Evolutionary conservation across 2,797 vertebrate species (phyloP), one percentile per base, ranked within the genome.

Genomic region (Euthynnus affinis): DNA sequence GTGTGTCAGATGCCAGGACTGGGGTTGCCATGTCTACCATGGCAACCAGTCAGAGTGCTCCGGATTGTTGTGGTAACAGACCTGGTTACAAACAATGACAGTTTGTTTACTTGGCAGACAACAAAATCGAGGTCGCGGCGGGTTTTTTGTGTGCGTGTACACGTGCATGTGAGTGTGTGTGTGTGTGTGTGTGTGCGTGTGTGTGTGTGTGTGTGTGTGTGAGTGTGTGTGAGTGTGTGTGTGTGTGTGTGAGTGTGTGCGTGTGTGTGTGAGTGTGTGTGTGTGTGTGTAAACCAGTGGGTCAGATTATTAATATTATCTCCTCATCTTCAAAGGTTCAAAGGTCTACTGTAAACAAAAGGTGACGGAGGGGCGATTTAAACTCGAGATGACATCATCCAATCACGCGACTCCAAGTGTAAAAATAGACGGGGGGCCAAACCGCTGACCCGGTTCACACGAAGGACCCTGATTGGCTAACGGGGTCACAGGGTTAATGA

Each of bases 71-170:
- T 85, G 6, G 89, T 62, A 83, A 90, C 89, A 49, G 62, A 71
- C n/a, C 2, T 7, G 10, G 27, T 62, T 42, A 74, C 55, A 71
- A 76, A 91, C 90, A 91, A 90, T 80, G 81, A 59, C 59, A 46
- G 85, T 80, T 86, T 92, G 87, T 90, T 86, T 87, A 89, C 70
- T 75, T 72, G 87, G 52, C 74, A 64, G 37, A 77, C 29, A 55
- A 65, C 71, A 53, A 46, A 77, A 85, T 82, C 3, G 25, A 71
- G 81, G 77, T 83, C 85, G 78, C 1, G 0, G n/a, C 73, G 27
- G 62, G 57, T 65, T 0, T n/a, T 77, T 20, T 66, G 52, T 65
- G 40, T 12, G 63, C 55, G 70, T 34, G 49, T 65, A 53, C 52
- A 46, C n/a, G 32, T 80, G 63, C 42, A 42, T n/a, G 25, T 61